Evolutionary conservation across 2,113 vertebrate genomes (phyloP).

Genomic region (Lichenostomus cassidix): DNA sequence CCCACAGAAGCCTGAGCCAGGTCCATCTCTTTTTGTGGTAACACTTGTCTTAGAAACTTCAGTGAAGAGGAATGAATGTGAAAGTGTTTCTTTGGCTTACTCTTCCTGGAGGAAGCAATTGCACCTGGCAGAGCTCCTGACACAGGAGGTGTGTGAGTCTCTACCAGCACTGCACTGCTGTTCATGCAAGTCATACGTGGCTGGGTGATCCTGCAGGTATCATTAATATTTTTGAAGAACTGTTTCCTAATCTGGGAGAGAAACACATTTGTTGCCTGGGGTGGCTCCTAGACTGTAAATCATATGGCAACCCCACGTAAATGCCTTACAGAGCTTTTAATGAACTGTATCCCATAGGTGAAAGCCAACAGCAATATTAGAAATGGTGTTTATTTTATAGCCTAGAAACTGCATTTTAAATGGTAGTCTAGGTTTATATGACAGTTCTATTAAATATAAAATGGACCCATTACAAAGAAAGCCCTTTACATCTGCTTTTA

Average conservation of each 20-base stretch:
- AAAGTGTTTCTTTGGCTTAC: background rate
- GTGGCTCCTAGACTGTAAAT: slow-evolving; percentile 36
- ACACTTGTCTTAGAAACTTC: background rate
- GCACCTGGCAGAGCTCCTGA: background rate
- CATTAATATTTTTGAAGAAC: background rate
- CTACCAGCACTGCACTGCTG: background rate
- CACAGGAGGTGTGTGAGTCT: background rate
- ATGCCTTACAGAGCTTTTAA: slow-evolving; percentile 56
- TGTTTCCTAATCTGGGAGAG: background rate
- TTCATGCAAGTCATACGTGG: background rate
- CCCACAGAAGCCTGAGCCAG: background rate
- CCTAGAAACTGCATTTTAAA: slow-evolving; percentile 80
- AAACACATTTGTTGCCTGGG: background rate
- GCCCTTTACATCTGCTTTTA: slow-evolving; percentile 76
- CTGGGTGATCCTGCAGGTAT: background rate
- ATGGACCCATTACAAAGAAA: slow-evolving; percentile 76
- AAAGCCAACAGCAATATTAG: slow-evolving; percentile 77
- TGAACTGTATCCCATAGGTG: slow-evolving; percentile 62
- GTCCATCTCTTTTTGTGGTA: background rate
- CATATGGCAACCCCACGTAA: slow-evolving; percentile 12
- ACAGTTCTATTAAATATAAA: slow-evolving; percentile 84
- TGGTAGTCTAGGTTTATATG: slow-evolving; percentile 79
- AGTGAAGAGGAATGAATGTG: background rate
- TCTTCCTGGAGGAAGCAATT: background rate
- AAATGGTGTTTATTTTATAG: slow-evolving; percentile 81